Base-by-base conservation (phyloP, 2,888 invertebrate genomes). In the Lobophora halterata region DNA sequence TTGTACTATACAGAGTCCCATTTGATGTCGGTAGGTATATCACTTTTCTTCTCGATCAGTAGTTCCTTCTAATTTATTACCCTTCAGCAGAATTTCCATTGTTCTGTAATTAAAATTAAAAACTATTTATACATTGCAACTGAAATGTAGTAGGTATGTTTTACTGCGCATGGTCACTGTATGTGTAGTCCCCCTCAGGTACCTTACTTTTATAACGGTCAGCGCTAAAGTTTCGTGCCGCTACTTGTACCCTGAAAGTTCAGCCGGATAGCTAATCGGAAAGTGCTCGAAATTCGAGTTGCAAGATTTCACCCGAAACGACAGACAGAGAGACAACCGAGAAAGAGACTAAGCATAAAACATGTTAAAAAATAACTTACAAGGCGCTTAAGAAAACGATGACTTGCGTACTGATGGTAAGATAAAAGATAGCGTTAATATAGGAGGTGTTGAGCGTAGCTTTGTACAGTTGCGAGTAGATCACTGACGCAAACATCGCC, bases 391-490 rank as follows among this genome's bases (percentile, higher is more conserved):
- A 2, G 34, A 94, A 89, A 0, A 95, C 94, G 0, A 87, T 58
- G 1, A 91, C 61, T 66, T 95, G 95, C 0, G 94, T 93, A 14
- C 74, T 72, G 56, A 93, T 90, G 0, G 95, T 95, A 8, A 95
- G 80, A 65, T 92, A 91, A 69, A 92, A 95, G 53, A 95, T 91
- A 0, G 91, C 88, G 42, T 89, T 89, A 3, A 91, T 89, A 13
- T 70, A 71, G 2, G 73, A 54, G 0, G 89, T 87, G 28, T 89
- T 65, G 8, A 93, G 82, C 0, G 93, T 93, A 0, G 90, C 90
- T 45, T 91, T 91, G 73, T 94, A 95, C 1, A 93, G 78, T 67
- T 93, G 93, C 7, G 91, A 89, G 66, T 95, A 95, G 20, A 93
- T 77, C 1, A 92, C 86, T 0, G 93, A 92, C 2, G 94, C 94